phyloP scores from a whole-genome alignment of 2,888 invertebrate species.

The Digitonthophagus gazella region DNA sequence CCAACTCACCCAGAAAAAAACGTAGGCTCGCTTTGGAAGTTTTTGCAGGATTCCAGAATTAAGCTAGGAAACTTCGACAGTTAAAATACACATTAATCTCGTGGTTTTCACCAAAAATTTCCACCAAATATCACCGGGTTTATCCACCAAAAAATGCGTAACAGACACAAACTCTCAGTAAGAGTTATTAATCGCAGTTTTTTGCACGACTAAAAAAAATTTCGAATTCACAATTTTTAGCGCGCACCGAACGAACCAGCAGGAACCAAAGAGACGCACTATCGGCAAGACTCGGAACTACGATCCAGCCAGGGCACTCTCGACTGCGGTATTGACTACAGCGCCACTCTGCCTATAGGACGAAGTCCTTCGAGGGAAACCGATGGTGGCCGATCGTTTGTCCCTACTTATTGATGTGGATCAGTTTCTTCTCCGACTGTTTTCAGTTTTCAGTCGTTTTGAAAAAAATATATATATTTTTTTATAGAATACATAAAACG shows the following conservation, averaged over 20 bases:
- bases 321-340: conserved; percentile 37
- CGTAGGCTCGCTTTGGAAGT: too few relatives aligned
- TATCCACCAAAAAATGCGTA: too few relatives aligned
- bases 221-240: not conserved
- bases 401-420: conserved; percentile 37
- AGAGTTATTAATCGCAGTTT: not conserved
- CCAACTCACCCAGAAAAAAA: too few relatives aligned
- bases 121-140: too few relatives aligned
- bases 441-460: too few relatives aligned
- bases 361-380: conserved; percentile 31
- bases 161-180: not conserved
- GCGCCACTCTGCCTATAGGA: conserved; percentile 33
- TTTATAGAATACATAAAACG: too few relatives aligned
- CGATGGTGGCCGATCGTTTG: conserved; percentile 31
- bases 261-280: conserved; percentile 4
- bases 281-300: conserved; percentile 21
- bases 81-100: not conserved
- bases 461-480: too few relatives aligned
- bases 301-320: conserved; percentile 33
- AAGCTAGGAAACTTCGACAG: not conserved
- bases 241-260: conserved; percentile 18
- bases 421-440: conserved; percentile 32
- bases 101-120: too few relatives aligned
- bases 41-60: too few relatives aligned
- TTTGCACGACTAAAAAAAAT: not conserved